These are phyloP conservation scores for Megastigmus dorsalis DNA, from an alignment of 2,888 invertebrate genomes.

Conservation along the genomic window DNA sequence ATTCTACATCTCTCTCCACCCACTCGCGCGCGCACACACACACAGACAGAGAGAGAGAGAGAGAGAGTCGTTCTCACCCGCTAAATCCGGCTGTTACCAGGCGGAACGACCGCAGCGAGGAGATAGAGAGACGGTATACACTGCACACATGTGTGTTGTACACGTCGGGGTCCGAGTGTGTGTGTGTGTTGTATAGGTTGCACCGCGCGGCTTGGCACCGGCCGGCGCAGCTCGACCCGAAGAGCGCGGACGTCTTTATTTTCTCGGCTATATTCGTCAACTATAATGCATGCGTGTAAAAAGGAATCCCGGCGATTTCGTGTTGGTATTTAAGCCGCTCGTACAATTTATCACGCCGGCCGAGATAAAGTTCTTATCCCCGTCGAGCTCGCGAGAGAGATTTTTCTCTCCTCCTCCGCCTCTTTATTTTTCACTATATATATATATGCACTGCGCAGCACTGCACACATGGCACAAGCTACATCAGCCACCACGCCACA, in stretches of 20 bases:
- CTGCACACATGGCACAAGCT: too few species aligned
- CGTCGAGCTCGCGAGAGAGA: neutral
- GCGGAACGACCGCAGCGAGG: neutral
- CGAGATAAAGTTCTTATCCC: slow-evolving; percentile 45
- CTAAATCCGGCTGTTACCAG: slow-evolving; percentile 41
- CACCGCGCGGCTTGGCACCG: neutral
- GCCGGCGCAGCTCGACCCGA: too few species aligned
- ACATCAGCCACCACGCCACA: too few species aligned
- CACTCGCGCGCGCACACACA: too few species aligned
- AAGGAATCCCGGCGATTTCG: slow-evolving; percentile 45
- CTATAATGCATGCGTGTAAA: too few species aligned
- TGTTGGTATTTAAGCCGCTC: slow-evolving; percentile 43
- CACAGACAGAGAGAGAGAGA: neutral
- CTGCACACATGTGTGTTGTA: neutral
- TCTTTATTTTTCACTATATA: too few species aligned
- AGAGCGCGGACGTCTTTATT: slow-evolving; percentile 51
- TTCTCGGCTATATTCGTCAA: slow-evolving; percentile 47
- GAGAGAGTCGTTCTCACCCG: slow-evolving; percentile 25
- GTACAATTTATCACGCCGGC: slow-evolving; percentile 45
- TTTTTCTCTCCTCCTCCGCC: slow-evolving; percentile 16
- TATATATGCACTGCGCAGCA: too few species aligned
- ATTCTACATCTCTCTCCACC: slow-evolving; percentile 36
- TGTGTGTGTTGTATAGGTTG: too few species aligned
- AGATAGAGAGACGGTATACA: neutral
- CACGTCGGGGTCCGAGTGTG: too few species aligned